These are phyloP conservation scores for Chymomyza fuscimana DNA, from an alignment of 2,888 invertebrate genomes.

Conservation along the genomic window DNA sequence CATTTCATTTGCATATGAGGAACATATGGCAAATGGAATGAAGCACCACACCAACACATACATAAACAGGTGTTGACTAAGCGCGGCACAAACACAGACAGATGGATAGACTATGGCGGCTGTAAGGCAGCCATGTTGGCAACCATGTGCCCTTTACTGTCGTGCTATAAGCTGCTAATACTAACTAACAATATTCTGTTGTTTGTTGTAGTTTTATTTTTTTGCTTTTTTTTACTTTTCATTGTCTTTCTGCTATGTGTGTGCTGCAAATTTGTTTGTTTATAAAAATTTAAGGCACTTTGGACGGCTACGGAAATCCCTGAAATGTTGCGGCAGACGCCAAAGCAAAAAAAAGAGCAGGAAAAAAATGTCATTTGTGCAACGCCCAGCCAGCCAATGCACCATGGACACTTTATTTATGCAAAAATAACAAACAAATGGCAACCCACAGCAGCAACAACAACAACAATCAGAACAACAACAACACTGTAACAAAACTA, in stretches of 20 bases:
- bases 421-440: conserved; percentile 72
- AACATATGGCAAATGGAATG: conserved; percentile 7
- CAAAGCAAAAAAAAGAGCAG: conserved; percentile 28
- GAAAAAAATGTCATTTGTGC: conserved; percentile 67
- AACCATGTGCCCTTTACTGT: not conserved
- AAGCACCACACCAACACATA: conserved; percentile 41
- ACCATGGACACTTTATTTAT: conserved; percentile 61
- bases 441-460: conserved; percentile 28
- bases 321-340: conserved; percentile 41
- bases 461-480: conserved; percentile 34
- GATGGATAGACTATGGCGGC: not conserved
- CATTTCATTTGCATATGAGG: conserved; percentile 65
- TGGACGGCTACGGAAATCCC: conserved; percentile 39
- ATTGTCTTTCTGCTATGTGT: conserved; percentile 31
- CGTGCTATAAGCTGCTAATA: conserved; percentile 16
- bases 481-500: conserved; percentile 23
- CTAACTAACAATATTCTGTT: conserved; percentile 34
- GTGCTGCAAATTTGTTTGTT: conserved; percentile 68
- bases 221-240: conserved; percentile 7
- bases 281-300: conserved; percentile 75
- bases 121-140: not conserved
- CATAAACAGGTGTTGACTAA: conserved; percentile 76
- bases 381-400: conserved; percentile 10
- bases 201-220: not conserved
- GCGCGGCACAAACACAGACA: conserved; percentile 41